phyloP scores from a whole-genome alignment of 2,888 invertebrate genomes.

The Chalcosyrphus nemorum region DNA sequence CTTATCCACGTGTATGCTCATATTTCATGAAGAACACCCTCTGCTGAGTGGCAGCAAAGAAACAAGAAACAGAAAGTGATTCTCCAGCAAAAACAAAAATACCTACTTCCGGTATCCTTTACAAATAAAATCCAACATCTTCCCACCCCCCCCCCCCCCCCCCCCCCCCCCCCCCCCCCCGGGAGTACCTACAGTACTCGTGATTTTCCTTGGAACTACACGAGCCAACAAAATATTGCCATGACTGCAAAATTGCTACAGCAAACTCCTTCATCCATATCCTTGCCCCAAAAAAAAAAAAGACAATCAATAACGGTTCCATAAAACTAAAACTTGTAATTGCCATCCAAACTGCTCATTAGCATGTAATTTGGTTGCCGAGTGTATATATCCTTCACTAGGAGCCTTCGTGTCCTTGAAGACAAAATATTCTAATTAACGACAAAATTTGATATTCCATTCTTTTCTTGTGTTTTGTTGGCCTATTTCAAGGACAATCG shows the following conservation, averaged over 20 bases:
- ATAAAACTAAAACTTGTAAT: neutral
- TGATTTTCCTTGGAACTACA: neutral
- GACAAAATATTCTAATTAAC: conserved; percentile 29
- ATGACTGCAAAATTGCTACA: neutral
- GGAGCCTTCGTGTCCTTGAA: conserved; percentile 10
- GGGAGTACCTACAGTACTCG: too few relatives aligned
- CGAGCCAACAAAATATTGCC: neutral
- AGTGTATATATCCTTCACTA: neutral
- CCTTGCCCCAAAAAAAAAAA: neutral
- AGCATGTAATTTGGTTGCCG: neutral
- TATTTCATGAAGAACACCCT: neutral
- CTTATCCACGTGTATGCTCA: neutral
- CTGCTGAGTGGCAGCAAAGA: neutral
- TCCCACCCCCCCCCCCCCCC: too few relatives aligned
- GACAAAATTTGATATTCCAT: conserved; percentile 11
- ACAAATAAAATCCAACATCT: neutral
- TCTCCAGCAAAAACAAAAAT: conserved; percentile 6
- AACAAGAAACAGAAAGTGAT: neutral
- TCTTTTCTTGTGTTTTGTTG: too few relatives aligned
- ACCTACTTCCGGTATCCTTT: neutral
- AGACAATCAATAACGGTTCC: neutral
- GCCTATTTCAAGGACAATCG: conserved; percentile 20
- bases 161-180: too few relatives aligned
- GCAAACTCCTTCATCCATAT: neutral
- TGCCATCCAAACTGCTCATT: neutral